Base-by-base conservation (phyloP, 2,888 invertebrate genomes). In the Phyllotreta striolata region DNA sequence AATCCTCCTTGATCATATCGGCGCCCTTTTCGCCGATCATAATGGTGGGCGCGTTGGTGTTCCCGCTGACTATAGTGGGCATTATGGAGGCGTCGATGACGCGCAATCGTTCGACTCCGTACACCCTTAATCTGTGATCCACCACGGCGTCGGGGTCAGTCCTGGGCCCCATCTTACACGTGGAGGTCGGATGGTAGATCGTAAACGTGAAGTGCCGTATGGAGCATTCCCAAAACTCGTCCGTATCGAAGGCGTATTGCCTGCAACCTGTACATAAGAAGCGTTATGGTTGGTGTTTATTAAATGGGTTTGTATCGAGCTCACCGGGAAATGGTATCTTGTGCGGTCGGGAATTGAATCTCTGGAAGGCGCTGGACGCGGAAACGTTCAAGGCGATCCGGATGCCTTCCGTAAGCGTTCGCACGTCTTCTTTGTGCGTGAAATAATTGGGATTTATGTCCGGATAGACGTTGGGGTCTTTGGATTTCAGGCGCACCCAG, bases 371-470 rank as follows among this genome's bases (percentile, higher is more conserved):
- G 1, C 88, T 86, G 0, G 92, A 90, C 62, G 89, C 89, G 0
- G 94, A 93, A 12, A 95, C 84, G 63, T 90, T 89, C 77, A 93
- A 85, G 0, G 92, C 93, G 63, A 95, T 88, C 73, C 90, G 88
- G n/a, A 94, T 92, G 0, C 93, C 95, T 77, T 94, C 94, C 0
- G 90, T 89, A 1, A 95, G 79, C 0, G 90, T 87, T 70, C 89
- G 84, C 9, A 95, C 84, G 74, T 98, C 97, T 75, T 91, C 88
- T 68, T 89, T 89, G 72, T 93, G 90, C 0, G 93, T 89, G 77
- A 98, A 91, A 79, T 98, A 98, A 79, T 97, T 96, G 0, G 97
- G 96, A 77, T 93, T 91, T 59, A 98, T 91, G 9, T 91, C 87
- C 0, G 96, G 97, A 66, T 92, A 88, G 0, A 91, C 88, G 68